phyloP scores from a whole-genome alignment of 2,113 vertebrate species.

The Proteles cristata region DNA sequence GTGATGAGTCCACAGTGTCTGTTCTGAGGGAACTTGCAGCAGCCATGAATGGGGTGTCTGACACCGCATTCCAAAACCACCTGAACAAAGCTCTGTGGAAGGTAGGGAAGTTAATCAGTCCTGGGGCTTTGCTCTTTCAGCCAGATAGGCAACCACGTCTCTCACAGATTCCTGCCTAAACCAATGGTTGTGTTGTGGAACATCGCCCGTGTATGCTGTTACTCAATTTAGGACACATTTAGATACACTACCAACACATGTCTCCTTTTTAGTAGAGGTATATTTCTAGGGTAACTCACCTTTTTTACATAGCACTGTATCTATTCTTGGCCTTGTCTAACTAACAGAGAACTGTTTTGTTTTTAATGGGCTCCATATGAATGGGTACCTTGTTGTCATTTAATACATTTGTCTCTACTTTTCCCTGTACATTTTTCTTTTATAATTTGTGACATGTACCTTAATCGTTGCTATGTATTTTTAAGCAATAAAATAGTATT shows the following conservation, averaged over 20 bases:
- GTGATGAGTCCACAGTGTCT: constrained; percentile 81
- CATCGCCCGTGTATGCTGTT: neutral
- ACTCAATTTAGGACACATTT: neutral
- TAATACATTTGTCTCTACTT: constrained; percentile 30
- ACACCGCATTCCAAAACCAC: constrained; percentile 81
- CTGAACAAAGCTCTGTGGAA: constrained; percentile 83
- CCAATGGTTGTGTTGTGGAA: neutral
- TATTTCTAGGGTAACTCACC: constrained; percentile 19
- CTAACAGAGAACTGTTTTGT: constrained; percentile 43
- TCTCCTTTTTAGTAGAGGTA: neutral
- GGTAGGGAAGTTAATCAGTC: constrained; percentile 77
- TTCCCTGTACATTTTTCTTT: constrained; percentile 33
- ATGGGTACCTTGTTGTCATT: constrained; percentile 7
- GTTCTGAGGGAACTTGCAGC: constrained; percentile 86
- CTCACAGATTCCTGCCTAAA: constrained; percentile 34
- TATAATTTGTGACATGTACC: constrained; percentile 55
- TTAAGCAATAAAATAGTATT: constrained; percentile 78
- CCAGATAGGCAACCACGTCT: constrained; percentile 33
- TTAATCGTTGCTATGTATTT: constrained; percentile 50
- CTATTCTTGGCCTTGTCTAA: neutral
- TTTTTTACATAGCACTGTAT: neutral
- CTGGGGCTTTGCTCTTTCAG: constrained; percentile 72
- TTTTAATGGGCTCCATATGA: neutral
- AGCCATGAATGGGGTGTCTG: constrained; percentile 83
- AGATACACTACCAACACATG: neutral